These are phyloP conservation scores for Tympanoctomys barrerae DNA, from an alignment of 2,797 vertebrate species.

Conservation along the genomic window DNA sequence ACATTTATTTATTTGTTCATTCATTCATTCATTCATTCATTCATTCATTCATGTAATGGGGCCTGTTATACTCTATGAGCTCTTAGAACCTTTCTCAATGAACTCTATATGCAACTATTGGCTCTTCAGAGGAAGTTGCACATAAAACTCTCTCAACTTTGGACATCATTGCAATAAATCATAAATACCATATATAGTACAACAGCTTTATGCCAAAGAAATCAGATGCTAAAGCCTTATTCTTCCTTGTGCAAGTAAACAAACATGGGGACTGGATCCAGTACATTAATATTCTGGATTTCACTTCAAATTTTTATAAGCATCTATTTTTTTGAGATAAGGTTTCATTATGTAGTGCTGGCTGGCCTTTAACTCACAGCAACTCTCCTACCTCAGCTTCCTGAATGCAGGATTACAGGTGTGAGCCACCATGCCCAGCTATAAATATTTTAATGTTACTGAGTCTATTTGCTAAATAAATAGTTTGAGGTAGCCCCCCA, in stretches of 20 bases:
- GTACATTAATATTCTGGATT: background rate
- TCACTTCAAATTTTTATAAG: conserved; percentile 41
- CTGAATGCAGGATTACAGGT: background rate
- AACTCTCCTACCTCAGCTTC: background rate
- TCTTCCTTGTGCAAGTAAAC: conserved; percentile 46
- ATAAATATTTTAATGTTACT: conserved; percentile 4
- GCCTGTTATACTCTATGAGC: background rate
- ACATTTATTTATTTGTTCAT: background rate
- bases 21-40: background rate
- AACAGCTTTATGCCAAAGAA: background rate
- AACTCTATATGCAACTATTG: background rate
- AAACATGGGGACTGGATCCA: background rate
- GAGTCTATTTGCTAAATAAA: conserved; percentile 27
- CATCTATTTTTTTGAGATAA: background rate
- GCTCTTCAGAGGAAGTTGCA: conserved; percentile 3
- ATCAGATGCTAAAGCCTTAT: conserved; percentile 7
- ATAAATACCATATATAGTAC: background rate
- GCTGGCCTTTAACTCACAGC: background rate
- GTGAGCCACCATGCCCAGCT: background rate
- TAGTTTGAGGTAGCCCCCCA: background rate
- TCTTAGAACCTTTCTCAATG: background rate
- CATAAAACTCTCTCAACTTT: conserved; percentile 14
- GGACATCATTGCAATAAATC: background rate
- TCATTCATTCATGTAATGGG: background rate
- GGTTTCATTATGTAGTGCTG: background rate